These are phyloP conservation scores for Oryzaephilus surinamensis DNA, from an alignment of 1,140 invertebrate genomes.

Conservation along the genomic window DNA sequence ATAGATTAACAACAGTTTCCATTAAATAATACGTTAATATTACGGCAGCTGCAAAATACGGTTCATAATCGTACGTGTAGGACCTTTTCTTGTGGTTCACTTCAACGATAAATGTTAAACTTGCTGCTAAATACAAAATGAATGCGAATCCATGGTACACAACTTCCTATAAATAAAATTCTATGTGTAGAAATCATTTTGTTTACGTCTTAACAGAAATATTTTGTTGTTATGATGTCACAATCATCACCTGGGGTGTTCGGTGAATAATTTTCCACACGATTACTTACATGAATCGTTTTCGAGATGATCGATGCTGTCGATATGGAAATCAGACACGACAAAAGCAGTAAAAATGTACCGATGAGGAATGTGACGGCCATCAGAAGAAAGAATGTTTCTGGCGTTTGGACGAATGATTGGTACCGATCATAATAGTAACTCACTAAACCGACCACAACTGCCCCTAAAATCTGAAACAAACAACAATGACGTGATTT, in stretches of 20 bases:
- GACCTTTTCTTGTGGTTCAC: constrained; percentile 39
- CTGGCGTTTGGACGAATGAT: constrained; percentile 35
- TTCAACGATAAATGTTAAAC: constrained; percentile 52
- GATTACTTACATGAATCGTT: constrained; percentile 77
- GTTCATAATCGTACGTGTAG: constrained; percentile 43
- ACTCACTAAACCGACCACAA: constrained; percentile 56
- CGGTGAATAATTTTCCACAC: not conserved
- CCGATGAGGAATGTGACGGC: constrained; percentile 63
- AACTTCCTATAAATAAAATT: constrained; percentile 70
- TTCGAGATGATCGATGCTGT: constrained; percentile 71
- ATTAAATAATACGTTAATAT: constrained; percentile 19
- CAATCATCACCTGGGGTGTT: no score
- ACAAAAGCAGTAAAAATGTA: constrained; percentile 59
- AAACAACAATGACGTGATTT: no score
- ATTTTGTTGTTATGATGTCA: no score
- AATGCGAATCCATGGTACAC: constrained; percentile 65
- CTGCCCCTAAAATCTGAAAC: constrained; percentile 59
- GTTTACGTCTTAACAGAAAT: no score
- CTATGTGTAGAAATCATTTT: no score
- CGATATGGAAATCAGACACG: constrained; percentile 62
- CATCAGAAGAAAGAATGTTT: constrained; percentile 64
- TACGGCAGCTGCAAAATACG: constrained; percentile 55
- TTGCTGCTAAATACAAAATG: constrained; percentile 54
- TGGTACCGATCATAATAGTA: constrained; percentile 42
- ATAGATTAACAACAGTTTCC: constrained; percentile 9